Evolutionary conservation across 2,888 invertebrate genomes (phyloP).

Genomic region (Tenthredo livida): DNA sequence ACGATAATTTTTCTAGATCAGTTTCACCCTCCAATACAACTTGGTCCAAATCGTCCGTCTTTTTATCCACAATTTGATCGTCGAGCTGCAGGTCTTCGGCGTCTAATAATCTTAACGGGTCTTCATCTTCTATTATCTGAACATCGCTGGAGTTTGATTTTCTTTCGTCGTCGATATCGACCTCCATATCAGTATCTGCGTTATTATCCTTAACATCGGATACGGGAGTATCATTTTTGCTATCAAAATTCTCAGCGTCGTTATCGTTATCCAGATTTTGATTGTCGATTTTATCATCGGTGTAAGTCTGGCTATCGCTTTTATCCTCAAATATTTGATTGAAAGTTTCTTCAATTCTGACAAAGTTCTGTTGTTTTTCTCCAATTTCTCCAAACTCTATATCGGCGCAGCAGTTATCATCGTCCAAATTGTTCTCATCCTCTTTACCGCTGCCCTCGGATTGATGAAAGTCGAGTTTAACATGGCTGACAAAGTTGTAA

Average conservation of each 20-base stretch:
- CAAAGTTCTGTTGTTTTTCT: constrained; percentile 57
- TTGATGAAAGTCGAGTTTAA: constrained; percentile 75
- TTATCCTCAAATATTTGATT: constrained; percentile 52
- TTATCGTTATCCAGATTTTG: constrained; percentile 8
- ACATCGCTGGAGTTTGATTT: constrained; percentile 70
- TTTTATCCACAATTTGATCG: constrained; percentile 36
- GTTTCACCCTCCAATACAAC: constrained; percentile 62
- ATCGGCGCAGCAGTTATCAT: constrained; percentile 57
- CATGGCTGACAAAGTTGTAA: constrained; percentile 80
- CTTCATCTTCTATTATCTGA: constrained; percentile 71
- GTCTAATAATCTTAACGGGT: constrained; percentile 66
- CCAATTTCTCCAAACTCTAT: constrained; percentile 59
- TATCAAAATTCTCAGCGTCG: constrained; percentile 20
- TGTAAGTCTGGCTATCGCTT: background rate
- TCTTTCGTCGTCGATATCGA: constrained; percentile 70
- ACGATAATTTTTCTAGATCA: constrained; percentile 69
- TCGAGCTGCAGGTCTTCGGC: constrained; percentile 57
- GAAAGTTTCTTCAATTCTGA: constrained; percentile 33
- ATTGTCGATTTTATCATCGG: background rate
- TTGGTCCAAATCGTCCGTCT: constrained; percentile 55
- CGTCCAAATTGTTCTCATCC: constrained; percentile 58
- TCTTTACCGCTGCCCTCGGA: constrained; percentile 72
- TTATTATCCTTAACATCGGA: constrained; percentile 57
- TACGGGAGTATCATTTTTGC: constrained; percentile 35
- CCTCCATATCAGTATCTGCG: constrained; percentile 65